A percentile compares a stretch with the other conserved stretches of the same genome.
These are phyloP conservation scores for Physocephala rufipes DNA, from an alignment of 2,888 invertebrate genomes.

Conservation along the genomic window DNA sequence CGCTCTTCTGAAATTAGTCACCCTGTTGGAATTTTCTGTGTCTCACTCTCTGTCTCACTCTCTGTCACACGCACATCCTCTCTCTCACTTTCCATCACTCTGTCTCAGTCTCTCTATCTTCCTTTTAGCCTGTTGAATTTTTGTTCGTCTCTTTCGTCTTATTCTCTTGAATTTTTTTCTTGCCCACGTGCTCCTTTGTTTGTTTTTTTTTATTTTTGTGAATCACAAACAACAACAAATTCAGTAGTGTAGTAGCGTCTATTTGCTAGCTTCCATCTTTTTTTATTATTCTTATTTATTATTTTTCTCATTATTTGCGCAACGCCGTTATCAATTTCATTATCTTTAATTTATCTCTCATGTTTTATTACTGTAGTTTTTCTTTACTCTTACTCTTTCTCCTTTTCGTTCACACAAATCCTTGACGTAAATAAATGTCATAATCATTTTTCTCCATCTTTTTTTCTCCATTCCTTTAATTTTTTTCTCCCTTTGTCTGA, in stretches of 20 bases:
- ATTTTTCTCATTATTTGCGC: conserved; percentile 8
- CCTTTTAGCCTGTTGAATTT: too few species aligned
- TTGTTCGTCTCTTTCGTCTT: not conserved
- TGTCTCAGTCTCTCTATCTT: conserved; percentile 8
- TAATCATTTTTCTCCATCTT: not conserved
- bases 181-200: conserved; percentile 22
- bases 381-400: not conserved
- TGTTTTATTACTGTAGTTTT: not conserved
- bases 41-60: too few species aligned
- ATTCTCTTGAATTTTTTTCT: not conserved
- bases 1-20: too few species aligned
- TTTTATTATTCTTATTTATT: not conserved
- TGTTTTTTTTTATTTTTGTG: not conserved
- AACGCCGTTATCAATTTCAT: conserved; percentile 33
- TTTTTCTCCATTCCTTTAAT: conserved; percentile 8
- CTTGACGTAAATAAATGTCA: conserved; percentile 5
- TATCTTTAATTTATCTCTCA: conserved; percentile 8
- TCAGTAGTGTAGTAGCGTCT: not conserved
- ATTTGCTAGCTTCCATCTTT: conserved; percentile 6
- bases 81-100: not conserved
- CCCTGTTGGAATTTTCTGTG: too few species aligned
- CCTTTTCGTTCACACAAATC: conserved; percentile 1
- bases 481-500: conserved; percentile 1
- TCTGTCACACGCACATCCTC: not conserved
- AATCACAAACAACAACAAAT: conserved; percentile 27